A percentile compares a stretch with the other conserved stretches of the same genome.
These are phyloP conservation scores for Hemibagrus wyckioides DNA, from an alignment of 2,113 vertebrate species.

Conservation along the genomic window DNA sequence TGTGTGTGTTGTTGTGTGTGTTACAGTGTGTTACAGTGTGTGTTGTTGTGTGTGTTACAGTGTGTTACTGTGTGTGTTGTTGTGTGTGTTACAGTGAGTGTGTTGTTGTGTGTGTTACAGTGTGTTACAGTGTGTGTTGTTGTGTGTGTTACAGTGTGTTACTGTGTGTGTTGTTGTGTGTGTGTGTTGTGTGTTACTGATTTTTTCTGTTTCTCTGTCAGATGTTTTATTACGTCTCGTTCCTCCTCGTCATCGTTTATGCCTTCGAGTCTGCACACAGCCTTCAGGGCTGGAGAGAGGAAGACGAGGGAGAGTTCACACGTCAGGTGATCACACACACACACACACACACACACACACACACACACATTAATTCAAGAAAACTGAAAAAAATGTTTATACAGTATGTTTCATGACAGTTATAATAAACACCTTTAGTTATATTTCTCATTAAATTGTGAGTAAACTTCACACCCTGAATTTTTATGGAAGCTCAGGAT, in stretches of 20 bases:
- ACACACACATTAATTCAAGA: not conserved
- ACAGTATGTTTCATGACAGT: not conserved
- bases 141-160: no score
- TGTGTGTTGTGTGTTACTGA: no score
- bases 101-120: no score
- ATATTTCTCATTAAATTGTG: no score
- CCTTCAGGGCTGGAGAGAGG: slow-evolving; percentile 44
- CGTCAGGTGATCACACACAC: slow-evolving; percentile 28
- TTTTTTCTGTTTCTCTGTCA: slow-evolving; percentile 15
- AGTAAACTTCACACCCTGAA: not conserved
- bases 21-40: no score
- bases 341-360: not conserved
- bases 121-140: no score
- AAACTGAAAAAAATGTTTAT: not conserved
- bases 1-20: no score
- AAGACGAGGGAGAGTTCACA: slow-evolving; percentile 2
- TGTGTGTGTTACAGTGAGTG: no score
- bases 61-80: no score
- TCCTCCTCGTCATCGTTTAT: slow-evolving; percentile 52
- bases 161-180: no score
- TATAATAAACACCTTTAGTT: no score
- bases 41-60: no score
- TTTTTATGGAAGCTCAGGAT: not conserved
- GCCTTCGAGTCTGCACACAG: slow-evolving; percentile 47
- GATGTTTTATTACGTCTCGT: slow-evolving; percentile 43